A percentile compares a stretch with the other conserved stretches of the same genome.
These are phyloP conservation scores for Drosophila varians DNA, from an alignment of 1,140 invertebrate genomes.

Conservation along the genomic window DNA sequence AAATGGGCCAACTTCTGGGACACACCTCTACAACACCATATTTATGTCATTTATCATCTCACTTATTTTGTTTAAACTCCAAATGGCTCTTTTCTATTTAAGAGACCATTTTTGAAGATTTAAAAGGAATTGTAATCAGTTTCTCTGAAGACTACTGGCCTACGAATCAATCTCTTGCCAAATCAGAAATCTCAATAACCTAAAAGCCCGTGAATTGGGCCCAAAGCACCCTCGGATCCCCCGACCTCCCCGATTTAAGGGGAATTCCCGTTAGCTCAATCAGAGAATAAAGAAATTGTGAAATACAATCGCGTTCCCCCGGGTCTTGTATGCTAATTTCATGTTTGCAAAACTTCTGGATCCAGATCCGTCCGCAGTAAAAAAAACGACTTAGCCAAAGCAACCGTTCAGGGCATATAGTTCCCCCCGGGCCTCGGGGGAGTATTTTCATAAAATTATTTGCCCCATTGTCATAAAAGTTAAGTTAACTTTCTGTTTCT, in stretches of 20 bases:
- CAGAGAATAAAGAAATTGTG: conserved; percentile 22
- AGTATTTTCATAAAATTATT: conserved; percentile 74
- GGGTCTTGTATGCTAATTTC: conserved; percentile 40
- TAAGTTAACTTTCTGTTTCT: conserved; percentile 62
- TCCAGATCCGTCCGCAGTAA: no score
- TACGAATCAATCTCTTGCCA: not conserved
- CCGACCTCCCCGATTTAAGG: not conserved
- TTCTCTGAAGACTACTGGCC: no score
- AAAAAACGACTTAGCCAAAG: no score
- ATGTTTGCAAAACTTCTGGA: conserved; percentile 27
- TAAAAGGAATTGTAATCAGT: no score
- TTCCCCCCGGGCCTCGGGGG: conserved; percentile 24
- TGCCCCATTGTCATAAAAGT: conserved; percentile 70
- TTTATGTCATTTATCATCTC: conserved; percentile 26
- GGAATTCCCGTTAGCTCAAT: conserved; percentile 19
- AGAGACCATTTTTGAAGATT: no score
- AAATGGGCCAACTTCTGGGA: no score
- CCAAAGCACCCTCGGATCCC: not conserved
- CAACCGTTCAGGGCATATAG: not conserved
- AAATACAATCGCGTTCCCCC: conserved; percentile 32
- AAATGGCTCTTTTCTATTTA: no score
- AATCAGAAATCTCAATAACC: not conserved
- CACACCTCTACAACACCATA: no score
- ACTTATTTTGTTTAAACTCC: no score
- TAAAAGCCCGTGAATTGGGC: not conserved